A percentile compares a stretch with the other conserved stretches of the same genome.
These are phyloP conservation scores for Ypsolopha sequella DNA, from an alignment of 2,888 invertebrate genomes.

Conservation along the genomic window DNA sequence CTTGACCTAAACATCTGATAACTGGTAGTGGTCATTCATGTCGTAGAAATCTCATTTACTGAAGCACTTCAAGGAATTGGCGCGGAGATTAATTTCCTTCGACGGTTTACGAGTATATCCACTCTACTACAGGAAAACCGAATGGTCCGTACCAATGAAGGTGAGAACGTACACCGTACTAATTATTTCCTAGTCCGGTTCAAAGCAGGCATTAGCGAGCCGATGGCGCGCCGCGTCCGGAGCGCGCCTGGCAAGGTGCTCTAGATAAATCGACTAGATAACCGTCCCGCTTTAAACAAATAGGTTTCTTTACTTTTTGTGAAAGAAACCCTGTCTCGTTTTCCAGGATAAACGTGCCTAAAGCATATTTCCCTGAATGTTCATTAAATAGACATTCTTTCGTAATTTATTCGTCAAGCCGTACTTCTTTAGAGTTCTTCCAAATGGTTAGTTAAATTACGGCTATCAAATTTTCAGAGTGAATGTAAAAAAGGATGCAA, in stretches of 20 bases:
- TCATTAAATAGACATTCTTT: conserved; percentile 6
- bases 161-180: background rate
- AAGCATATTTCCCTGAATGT: background rate
- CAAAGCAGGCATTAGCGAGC: background rate
- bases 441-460: background rate
- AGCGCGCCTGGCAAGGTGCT: background rate
- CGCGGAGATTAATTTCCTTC: no score
- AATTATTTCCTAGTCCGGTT: background rate
- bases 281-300: conserved; percentile 7
- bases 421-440: background rate
- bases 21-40: no score
- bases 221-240: background rate
- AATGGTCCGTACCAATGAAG: no score
- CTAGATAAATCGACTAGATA: conserved; percentile 8
- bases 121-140: no score
- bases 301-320: background rate
- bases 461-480: background rate
- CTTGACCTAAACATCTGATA: no score
- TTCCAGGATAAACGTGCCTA: background rate
- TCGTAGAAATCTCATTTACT: no score
- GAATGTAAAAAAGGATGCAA: no score
- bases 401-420: background rate
- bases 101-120: no score
- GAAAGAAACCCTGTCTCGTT: conserved; percentile 1
- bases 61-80: no score